A percentile compares a stretch with the other conserved stretches of the same genome.
phyloP scores from a whole-genome alignment of 2,113 vertebrate genomes.

The Miniopterus natalensis region DNA sequence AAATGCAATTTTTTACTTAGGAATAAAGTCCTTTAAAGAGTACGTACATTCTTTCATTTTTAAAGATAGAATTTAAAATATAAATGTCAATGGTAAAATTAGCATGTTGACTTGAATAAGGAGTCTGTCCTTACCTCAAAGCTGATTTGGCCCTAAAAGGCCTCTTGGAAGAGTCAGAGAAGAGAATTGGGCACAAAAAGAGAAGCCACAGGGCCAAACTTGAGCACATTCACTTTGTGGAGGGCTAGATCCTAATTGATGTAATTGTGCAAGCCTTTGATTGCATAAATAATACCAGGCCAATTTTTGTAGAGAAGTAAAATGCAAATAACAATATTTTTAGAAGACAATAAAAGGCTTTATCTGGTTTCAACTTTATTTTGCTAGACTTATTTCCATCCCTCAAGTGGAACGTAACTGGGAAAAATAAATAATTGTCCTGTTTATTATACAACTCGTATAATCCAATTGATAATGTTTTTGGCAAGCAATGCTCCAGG shows the following conservation, averaged over 20 bases:
- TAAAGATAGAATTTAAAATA: neutral
- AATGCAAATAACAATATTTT: neutral
- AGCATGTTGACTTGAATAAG: neutral
- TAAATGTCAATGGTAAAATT: neutral
- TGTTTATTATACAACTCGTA: neutral
- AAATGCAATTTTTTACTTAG: neutral
- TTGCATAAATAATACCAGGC: neutral
- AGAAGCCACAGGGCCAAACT: neutral
- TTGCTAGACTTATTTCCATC: neutral
- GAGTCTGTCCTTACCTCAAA: neutral
- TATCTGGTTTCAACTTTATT: slow-evolving; percentile 1
- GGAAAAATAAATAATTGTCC: neutral
- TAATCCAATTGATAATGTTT: neutral
- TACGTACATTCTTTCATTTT: neutral
- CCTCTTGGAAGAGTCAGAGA: neutral
- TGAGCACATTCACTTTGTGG: neutral
- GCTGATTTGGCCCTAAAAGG: neutral
- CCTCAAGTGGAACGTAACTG: neutral
- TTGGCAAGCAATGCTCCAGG: neutral
- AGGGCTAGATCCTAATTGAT: neutral
- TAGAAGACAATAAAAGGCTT: neutral
- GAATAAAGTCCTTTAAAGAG: neutral
- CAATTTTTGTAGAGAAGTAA: neutral
- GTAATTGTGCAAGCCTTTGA: neutral
- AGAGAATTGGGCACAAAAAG: slow-evolving; percentile 4